A percentile compares a stretch with the other conserved stretches of the same genome.
These are phyloP conservation scores for Leucophenga maculata DNA, from an alignment of 2,888 invertebrate species.

Conservation along the genomic window DNA sequence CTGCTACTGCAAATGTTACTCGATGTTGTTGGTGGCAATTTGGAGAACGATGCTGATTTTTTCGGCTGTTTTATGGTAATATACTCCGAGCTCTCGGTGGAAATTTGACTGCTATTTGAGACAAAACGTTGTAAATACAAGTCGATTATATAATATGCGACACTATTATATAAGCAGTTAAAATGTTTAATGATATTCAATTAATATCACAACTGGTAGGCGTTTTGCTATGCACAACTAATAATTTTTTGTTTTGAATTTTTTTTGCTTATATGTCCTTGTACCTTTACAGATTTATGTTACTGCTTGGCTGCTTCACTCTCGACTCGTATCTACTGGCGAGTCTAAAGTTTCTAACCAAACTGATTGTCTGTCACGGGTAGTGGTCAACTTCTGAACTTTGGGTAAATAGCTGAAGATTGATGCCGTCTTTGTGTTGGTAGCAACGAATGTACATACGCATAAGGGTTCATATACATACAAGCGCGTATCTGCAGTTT, in stretches of 20 bases:
- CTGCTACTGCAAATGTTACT: neutral
- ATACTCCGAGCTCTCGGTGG: slow-evolving; percentile 54
- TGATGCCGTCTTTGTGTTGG: slow-evolving; percentile 13
- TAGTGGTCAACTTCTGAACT: slow-evolving; percentile 26
- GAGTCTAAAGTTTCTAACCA: slow-evolving; percentile 43
- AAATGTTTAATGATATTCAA: neutral
- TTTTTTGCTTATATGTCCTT: neutral
- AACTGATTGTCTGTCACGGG: slow-evolving; percentile 46
- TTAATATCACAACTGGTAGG: neutral
- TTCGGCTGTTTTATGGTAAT: slow-evolving; percentile 52
- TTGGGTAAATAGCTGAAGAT: slow-evolving; percentile 15
- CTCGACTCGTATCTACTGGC: slow-evolving; percentile 37
- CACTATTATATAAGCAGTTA: neutral
- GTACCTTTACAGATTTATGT: neutral
- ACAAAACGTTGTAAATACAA: neutral
- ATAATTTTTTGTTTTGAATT: neutral
- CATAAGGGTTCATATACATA: neutral
- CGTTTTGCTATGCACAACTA: no score
- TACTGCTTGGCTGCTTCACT: neutral
- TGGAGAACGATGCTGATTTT: slow-evolving; percentile 61
- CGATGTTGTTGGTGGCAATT: slow-evolving; percentile 39
- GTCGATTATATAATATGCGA: neutral
- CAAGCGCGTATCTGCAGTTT: neutral
- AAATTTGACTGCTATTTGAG: slow-evolving; percentile 46
- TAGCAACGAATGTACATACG: neutral